A percentile compares a stretch with the other conserved stretches of the same genome.
These are phyloP conservation scores for Malurus melanocephalus DNA, from an alignment of 2,113 vertebrate genomes.

Conservation along the genomic window DNA sequence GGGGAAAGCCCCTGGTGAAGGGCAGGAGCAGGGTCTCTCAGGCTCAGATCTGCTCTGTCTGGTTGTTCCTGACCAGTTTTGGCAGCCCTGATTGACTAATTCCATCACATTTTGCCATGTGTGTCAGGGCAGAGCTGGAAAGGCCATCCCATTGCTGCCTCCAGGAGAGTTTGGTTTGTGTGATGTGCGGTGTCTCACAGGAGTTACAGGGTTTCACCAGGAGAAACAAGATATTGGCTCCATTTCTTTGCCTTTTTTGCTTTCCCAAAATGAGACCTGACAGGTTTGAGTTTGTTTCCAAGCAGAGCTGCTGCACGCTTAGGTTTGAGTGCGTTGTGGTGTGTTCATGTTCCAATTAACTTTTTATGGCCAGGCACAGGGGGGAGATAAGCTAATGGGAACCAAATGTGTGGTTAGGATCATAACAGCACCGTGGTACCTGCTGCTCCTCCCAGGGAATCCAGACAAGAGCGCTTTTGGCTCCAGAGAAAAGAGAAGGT, in stretches of 20 bases:
- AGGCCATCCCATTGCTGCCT: background rate
- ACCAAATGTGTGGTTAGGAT: constrained; percentile 34
- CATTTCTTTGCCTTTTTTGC: background rate
- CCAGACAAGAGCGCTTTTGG: background rate
- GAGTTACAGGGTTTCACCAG: background rate
- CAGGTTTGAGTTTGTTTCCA: constrained; percentile 13
- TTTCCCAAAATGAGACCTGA: background rate
- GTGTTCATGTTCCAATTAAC: constrained; percentile 47
- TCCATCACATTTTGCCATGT: background rate
- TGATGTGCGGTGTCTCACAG: accelerated
- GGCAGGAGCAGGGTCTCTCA: background rate
- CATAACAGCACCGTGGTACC: background rate
- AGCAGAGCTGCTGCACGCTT: background rate
- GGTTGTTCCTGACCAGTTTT: background rate
- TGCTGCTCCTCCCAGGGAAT: constrained; percentile 10
- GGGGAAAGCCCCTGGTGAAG: background rate
- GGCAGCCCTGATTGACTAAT: background rate
- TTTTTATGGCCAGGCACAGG: constrained; percentile 32
- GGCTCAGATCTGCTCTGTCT: background rate
- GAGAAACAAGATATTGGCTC: background rate
- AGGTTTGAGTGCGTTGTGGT: background rate
- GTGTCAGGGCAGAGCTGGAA: background rate
- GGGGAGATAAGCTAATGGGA: constrained; percentile 32
- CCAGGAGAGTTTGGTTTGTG: background rate
- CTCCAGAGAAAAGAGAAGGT: background rate